Evolutionary conservation across 1,140 invertebrate genomes (phyloP).

Genomic region (Manduca sexta): DNA sequence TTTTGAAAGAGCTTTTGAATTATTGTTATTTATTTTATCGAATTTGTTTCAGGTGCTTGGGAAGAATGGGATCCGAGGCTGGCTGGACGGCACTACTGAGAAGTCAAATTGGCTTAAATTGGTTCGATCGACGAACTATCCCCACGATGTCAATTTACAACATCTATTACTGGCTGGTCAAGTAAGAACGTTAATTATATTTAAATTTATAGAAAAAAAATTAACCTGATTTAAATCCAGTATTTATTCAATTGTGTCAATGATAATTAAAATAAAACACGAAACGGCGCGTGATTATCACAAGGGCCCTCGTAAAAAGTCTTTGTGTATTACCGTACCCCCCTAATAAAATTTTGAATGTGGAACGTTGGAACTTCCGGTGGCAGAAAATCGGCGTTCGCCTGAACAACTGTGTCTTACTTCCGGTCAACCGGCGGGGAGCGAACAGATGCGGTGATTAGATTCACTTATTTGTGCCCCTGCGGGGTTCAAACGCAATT

Average conservation of each 20-base stretch:
- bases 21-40: too few relatives aligned
- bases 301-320: constrained; percentile 7
- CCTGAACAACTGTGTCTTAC: constrained; percentile 62
- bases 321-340: constrained; percentile 20
- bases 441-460: constrained; percentile 67
- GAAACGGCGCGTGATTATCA: constrained; percentile 17
- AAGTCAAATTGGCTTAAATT: constrained; percentile 87
- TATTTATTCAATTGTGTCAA: not conserved
- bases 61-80: constrained; percentile 80
- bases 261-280: constrained; percentile 2
- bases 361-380: constrained; percentile 67
- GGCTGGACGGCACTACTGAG: constrained; percentile 84
- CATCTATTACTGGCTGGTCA: constrained; percentile 80
- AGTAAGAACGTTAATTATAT: constrained; percentile 71
- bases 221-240: constrained; percentile 6
- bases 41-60: constrained; percentile 78
- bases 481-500: constrained; percentile 51
- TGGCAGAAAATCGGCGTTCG: constrained; percentile 67
- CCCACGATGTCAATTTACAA: constrained; percentile 81
- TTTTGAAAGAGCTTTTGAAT: too few relatives aligned
- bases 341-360: constrained; percentile 69
- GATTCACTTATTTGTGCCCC: constrained; percentile 47
- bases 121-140: constrained; percentile 78
- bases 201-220: constrained; percentile 7
- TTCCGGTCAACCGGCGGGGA: constrained; percentile 62